Evolutionary conservation across 2,888 invertebrate species (phyloP).

Genomic region (Orthonychiurus folsomi): DNA sequence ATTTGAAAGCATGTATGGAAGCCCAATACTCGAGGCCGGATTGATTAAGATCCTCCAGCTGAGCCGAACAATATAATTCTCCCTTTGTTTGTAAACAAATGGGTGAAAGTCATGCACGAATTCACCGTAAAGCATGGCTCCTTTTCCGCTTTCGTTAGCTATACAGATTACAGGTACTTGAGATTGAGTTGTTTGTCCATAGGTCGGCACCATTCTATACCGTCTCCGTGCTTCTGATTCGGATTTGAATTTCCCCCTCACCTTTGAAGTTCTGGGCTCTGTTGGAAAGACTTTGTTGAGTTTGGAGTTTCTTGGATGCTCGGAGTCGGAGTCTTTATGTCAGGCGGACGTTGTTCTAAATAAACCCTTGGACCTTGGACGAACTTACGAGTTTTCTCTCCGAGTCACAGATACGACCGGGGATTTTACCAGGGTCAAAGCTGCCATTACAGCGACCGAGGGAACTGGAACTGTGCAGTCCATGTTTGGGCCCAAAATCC

Average conservation of each 20-base stretch:
- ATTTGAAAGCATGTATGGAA: too few relatives aligned
- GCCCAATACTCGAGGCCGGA: too few relatives aligned
- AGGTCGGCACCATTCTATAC: conserved; percentile 71
- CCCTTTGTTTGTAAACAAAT: too few relatives aligned
- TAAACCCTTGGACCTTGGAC: conserved; percentile 57
- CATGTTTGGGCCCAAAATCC: conserved; percentile 34
- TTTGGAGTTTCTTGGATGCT: conserved; percentile 73
- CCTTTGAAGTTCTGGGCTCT: conserved; percentile 65
- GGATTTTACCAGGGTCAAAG: conserved; percentile 62
- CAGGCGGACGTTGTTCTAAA: conserved; percentile 77
- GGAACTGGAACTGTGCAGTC: conserved; percentile 51
- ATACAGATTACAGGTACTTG: too few relatives aligned
- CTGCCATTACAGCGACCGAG: conserved; percentile 73
- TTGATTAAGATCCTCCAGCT: too few relatives aligned
- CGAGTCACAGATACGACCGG: conserved; percentile 62
- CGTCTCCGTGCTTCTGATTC: conserved; percentile 77
- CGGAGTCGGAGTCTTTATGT: conserved; percentile 76
- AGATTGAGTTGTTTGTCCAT: conserved; percentile 7
- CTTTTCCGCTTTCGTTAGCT: too few relatives aligned
- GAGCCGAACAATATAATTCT: too few relatives aligned
- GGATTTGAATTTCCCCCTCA: conserved; percentile 75
- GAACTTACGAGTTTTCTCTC: conserved; percentile 41
- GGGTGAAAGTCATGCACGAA: too few relatives aligned
- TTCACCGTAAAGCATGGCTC: too few relatives aligned
- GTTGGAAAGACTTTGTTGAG: conserved; percentile 66